Evolutionary conservation across 2,113 vertebrate species (phyloP), one percentile per base, ranked within the genome.

Genomic region (Ailurus styani): DNA sequence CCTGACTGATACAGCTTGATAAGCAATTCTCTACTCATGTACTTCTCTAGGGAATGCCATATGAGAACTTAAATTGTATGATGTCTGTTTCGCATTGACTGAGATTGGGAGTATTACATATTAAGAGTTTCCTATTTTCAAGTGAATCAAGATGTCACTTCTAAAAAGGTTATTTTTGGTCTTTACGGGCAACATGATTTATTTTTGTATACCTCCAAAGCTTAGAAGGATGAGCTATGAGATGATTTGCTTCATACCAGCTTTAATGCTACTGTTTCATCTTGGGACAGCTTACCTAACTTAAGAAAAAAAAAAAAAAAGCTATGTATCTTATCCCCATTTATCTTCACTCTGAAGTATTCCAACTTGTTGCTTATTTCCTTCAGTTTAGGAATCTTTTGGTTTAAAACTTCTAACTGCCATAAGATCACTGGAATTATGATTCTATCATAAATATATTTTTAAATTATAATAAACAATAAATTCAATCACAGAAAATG

Each of bases 91-190:
- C 78, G 79, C 20, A 84, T 1, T 72, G 47, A 54, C 15, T 64
- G 50, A 96, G 31, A 34, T 29, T 93, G 68, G 23, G n/a, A 82
- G 55, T 77, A 23, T 60, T 84, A 79, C 0, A 93, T 25, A 79
- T 70, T 64, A 54, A 83, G 21, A 93, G 34, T 88, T 91, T 47
- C 84, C 90, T 81, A 89, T 75, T 88, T 97, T 96, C 90, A 91
- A 95, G 7, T 88, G 21, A 95, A 95, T 66, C 62, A 91, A 96
- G 64, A 95, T 93, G 83, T 81, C 31, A 81, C 70, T 70, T 73
- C 85, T 79, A 15, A 87, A 96, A 95, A 90, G 27, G 14, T 27
- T 17, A 57, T 84, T 73, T 94, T 88, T 83, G 27, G 21, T 97
- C 50, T 82, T 94, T 84, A 93, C 85, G n/a, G 50, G 21, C 82